phyloP scores from a whole-genome alignment of 1,140 invertebrate genomes.

The Heliconius melpomene region DNA sequence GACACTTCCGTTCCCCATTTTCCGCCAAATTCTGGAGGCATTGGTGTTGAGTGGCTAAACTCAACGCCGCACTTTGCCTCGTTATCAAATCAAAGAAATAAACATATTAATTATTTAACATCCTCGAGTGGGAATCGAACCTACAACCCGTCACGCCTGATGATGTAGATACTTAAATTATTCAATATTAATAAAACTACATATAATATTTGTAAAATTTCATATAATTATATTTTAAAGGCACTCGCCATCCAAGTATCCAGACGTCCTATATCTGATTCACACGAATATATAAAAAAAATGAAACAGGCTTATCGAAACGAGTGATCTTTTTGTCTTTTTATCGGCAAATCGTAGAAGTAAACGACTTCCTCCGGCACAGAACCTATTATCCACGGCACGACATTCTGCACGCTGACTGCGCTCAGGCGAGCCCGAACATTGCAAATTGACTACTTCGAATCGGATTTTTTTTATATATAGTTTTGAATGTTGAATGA shows the following conservation, averaged over 20 bases:
- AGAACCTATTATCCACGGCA: conserved; percentile 47
- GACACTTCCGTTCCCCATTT: too few species aligned
- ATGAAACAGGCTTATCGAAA: conserved; percentile 29
- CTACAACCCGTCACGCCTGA: too few species aligned
- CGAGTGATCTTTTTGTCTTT: conserved; percentile 27
- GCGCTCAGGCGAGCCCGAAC: conserved; percentile 23
- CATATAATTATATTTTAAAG: too few species aligned
- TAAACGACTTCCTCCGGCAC: conserved; percentile 36
- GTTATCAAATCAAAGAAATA: too few species aligned
- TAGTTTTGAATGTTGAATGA: not conserved
- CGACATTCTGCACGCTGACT: conserved; percentile 42
- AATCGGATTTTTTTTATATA: conserved; percentile 24
- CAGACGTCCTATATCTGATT: conserved; percentile 7
- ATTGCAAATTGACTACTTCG: conserved; percentile 51
- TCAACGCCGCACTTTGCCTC: too few species aligned
- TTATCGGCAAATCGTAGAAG: conserved; percentile 39
- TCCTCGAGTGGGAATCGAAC: too few species aligned
- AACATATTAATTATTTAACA: too few species aligned
- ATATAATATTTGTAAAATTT: too few species aligned
- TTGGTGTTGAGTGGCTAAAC: too few species aligned
- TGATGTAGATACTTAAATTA: too few species aligned
- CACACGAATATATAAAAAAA: conserved; percentile 7
- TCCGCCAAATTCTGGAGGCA: too few species aligned
- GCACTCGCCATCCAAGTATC: not conserved
- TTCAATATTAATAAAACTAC: too few species aligned